Conservation (phyloP, 2,888 invertebrate genomes). For the Eupithecia insigniata region DNA sequence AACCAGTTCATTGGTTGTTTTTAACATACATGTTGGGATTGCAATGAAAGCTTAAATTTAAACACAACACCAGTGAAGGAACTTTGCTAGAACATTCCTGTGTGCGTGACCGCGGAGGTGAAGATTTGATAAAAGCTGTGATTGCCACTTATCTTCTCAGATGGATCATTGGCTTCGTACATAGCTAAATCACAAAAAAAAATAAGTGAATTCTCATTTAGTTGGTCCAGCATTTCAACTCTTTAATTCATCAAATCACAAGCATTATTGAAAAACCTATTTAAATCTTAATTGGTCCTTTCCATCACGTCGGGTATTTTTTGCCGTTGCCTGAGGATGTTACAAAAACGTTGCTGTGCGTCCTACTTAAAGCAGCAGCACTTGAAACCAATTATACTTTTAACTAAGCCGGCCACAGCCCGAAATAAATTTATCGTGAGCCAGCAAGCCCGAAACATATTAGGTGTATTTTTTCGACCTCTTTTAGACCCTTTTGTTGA, state of each 20-base stretch:
- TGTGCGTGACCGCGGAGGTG: neutral
- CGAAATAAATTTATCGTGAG: slow-evolving; percentile 53
- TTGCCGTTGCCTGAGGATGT: slow-evolving; percentile 53
- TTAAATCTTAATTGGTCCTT: slow-evolving; percentile 19
- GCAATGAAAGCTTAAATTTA: neutral
- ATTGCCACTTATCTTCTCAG: neutral
- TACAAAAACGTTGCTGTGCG: slow-evolving; percentile 62
- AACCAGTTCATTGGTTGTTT: neutral
- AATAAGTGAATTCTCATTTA: neutral
- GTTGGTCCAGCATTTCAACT: slow-evolving; percentile 1
- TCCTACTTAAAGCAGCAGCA: slow-evolving; percentile 64
- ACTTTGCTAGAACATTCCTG: neutral
- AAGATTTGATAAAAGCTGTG: neutral
- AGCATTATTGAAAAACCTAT: slow-evolving; percentile 15
- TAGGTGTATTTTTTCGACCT: slow-evolving; percentile 53
- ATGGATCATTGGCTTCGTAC: neutral
- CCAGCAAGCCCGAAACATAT: slow-evolving; percentile 48
- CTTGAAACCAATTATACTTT: slow-evolving; percentile 77
- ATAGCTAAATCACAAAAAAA: neutral
- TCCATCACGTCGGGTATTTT: slow-evolving; percentile 11
- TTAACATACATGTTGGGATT: neutral
- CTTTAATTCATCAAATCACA: slow-evolving; percentile 7
- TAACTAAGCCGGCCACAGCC: slow-evolving; percentile 60
- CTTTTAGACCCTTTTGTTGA: slow-evolving; percentile 49
- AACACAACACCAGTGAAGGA: neutral